These are phyloP conservation scores for Cichlasoma orientale DNA, from an alignment of 2,797 vertebrate genomes.

Conservation along the genomic window DNA sequence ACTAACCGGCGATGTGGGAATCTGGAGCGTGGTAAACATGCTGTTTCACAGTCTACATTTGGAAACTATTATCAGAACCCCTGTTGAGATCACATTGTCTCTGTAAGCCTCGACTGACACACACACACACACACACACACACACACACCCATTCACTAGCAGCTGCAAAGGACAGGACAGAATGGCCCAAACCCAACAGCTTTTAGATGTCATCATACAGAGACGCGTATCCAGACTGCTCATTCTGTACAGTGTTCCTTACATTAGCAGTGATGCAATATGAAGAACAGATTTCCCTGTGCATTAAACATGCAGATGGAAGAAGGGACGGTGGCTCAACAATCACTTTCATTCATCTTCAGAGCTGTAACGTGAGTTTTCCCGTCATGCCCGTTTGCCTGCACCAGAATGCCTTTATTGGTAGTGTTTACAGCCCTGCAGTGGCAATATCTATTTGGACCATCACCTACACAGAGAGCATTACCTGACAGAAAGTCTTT, in stretches of 20 bases:
- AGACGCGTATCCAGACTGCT: constrained; percentile 31
- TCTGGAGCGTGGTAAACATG: constrained; percentile 29
- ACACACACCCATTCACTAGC: constrained; percentile 29
- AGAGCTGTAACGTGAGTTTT: constrained; percentile 57
- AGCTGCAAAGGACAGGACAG: constrained; percentile 65
- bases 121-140: constrained; percentile 14
- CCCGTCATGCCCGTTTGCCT: constrained; percentile 20
- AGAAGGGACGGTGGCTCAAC: not conserved
- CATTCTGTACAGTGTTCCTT: constrained; percentile 29
- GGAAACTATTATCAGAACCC: constrained; percentile 69
- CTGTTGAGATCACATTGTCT: constrained; percentile 59
- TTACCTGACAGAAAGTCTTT: not conserved
- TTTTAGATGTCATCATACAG: constrained; percentile 41
- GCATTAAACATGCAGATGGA: constrained; percentile 8
- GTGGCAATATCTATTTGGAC: constrained; percentile 69
- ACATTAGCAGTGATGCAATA: constrained; percentile 41
- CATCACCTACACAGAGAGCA: constrained; percentile 53
- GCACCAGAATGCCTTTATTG: constrained; percentile 78
- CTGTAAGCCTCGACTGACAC: constrained; percentile 17
- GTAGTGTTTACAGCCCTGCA: constrained; percentile 76
- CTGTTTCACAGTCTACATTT: constrained; percentile 55
- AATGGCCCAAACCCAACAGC: constrained; percentile 29
- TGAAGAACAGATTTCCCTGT: constrained; percentile 36
- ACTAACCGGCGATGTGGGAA: constrained; percentile 2
- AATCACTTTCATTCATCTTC: constrained; percentile 60